phyloP scores from a whole-genome alignment of 2,888 invertebrate species.

The Crematogaster levior region DNA sequence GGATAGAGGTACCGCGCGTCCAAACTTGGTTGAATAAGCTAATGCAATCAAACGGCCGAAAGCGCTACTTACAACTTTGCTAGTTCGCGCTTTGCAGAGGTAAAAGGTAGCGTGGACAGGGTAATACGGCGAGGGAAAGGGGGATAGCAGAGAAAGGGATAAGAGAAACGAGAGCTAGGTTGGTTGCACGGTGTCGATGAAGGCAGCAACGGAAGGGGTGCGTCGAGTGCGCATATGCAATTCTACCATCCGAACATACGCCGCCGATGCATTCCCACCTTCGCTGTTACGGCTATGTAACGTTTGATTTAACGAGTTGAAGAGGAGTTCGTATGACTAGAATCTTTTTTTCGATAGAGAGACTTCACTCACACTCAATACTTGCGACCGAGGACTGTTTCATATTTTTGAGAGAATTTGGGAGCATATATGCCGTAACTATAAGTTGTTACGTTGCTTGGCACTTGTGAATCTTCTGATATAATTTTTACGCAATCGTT shows the following conservation, averaged over 20 bases:
- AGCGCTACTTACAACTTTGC: conserved; percentile 79
- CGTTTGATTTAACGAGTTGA: conserved; percentile 67
- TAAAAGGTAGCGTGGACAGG: conserved; percentile 26
- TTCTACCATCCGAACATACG: conserved; percentile 59
- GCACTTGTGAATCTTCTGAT: neutral
- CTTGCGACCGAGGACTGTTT: conserved; percentile 3
- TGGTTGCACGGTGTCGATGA: conserved; percentile 39
- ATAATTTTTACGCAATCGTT: neutral
- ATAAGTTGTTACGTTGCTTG: neutral
- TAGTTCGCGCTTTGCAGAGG: conserved; percentile 61
- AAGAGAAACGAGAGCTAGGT: conserved; percentile 43
- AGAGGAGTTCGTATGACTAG: conserved; percentile 48
- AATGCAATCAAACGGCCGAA: conserved; percentile 79
- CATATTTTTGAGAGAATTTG: neutral
- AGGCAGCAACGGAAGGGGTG: conserved; percentile 17
- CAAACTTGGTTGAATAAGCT: conserved; percentile 76
- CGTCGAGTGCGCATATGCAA: conserved; percentile 50
- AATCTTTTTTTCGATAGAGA: conserved; percentile 9
- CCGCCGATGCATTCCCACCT: conserved; percentile 48
- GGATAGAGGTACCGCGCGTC: conserved; percentile 61
- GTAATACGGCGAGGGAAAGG: conserved; percentile 10
- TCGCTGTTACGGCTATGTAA: conserved; percentile 52
- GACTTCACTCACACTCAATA: conserved; percentile 32
- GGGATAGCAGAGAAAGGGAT: neutral
- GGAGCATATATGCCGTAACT: neutral